Percentiles rank a stretch among this genome's conserved stretches.
phyloP scores from a whole-genome alignment of 1,140 invertebrate species.

The Plectrocnemia conspersa region DNA sequence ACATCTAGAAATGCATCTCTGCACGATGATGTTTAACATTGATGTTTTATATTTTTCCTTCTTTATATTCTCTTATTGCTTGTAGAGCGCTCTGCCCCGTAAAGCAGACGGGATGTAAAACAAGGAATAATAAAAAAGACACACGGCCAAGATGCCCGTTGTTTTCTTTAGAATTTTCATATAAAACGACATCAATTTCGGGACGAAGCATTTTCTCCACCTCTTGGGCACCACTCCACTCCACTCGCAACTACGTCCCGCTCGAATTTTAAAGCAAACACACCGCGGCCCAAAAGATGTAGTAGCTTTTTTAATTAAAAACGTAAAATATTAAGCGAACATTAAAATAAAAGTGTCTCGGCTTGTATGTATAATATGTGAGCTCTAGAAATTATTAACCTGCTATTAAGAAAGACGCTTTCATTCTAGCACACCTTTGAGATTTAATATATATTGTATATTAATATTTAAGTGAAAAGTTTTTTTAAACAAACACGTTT shows the following conservation, averaged over 20 bases:
- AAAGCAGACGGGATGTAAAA: constrained; percentile 12
- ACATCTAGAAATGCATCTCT: neutral
- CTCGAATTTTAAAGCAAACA: constrained; percentile 17
- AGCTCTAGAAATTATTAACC: too few species aligned
- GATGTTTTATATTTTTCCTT: neutral
- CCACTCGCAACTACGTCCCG: neutral
- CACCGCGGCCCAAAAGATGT: constrained; percentile 4
- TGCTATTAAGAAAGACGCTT: too few species aligned
- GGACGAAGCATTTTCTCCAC: neutral
- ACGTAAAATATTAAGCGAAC: too few species aligned
- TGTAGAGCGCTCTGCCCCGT: neutral
- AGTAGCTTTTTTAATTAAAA: too few species aligned
- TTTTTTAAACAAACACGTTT: too few species aligned
- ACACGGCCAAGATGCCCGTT: constrained; percentile 24
- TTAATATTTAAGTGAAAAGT: too few species aligned
- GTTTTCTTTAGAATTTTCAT: constrained; percentile 27
- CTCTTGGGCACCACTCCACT: neutral
- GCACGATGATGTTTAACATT: constrained; percentile 1
- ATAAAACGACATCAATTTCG: constrained; percentile 25
- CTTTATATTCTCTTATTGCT: neutral
- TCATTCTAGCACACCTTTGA: too few species aligned
- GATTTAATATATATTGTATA: too few species aligned
- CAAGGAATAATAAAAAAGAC: constrained; percentile 28
- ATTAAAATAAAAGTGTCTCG: too few species aligned
- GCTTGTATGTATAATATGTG: too few species aligned